phyloP scores from a whole-genome alignment of 2,888 invertebrate species.

The Parnassius mnemosyne region DNA sequence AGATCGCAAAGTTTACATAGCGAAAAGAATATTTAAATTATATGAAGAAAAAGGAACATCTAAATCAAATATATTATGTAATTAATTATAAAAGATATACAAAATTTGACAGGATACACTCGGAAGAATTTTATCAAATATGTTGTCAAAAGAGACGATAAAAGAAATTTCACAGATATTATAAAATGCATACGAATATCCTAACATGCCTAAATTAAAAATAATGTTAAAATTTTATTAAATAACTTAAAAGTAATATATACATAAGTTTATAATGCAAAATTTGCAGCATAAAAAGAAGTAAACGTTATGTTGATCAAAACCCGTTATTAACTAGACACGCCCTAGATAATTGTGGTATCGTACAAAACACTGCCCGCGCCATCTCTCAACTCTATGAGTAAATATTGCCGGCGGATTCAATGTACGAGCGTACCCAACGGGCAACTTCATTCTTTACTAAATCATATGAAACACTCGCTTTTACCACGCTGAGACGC shows the following conservation, averaged over 20 bases:
- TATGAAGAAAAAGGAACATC: too few species aligned
- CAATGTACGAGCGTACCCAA: conserved; percentile 8
- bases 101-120: too few species aligned
- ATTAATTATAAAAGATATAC: too few species aligned
- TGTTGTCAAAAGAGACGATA: too few species aligned
- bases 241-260: background rate
- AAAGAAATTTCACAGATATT: too few species aligned
- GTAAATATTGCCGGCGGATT: conserved; percentile 9
- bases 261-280: background rate
- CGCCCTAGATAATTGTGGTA: conserved; percentile 24
- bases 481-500: conserved; percentile 4
- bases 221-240: too few species aligned
- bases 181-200: too few species aligned
- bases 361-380: conserved; percentile 22
- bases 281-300: background rate
- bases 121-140: too few species aligned
- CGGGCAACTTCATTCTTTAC: background rate
- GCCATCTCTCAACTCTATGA: conserved; percentile 13
- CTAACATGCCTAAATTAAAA: too few species aligned
- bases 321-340: conserved; percentile 21
- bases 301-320: conserved; percentile 12
- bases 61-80: too few species aligned
- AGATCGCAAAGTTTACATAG: too few species aligned
- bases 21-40: too few species aligned
- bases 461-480: conserved; percentile 1